Base-by-base conservation (phyloP, 2,797 vertebrate species). In the Philypnodon macrostomus region DNA sequence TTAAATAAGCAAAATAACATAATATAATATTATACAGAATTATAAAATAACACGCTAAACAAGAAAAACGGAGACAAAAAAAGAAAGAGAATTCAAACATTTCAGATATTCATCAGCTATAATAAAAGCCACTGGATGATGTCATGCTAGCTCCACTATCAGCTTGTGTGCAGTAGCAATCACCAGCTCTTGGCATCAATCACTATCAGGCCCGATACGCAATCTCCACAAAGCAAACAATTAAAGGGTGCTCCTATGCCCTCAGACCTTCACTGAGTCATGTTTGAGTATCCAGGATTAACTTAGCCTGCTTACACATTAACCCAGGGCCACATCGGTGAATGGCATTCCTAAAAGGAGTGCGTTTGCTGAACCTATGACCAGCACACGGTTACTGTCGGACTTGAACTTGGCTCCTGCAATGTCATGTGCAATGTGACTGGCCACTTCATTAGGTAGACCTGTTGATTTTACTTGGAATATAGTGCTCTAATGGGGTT, bases 201-300 rank as follows among this genome's bases (percentile, higher is more conserved):
- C 82, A 67, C 53, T 51, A 37, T 57, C 19, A n/a, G 11, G 45
- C 58, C 53, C 67, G 80, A 85, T 81, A 75, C 21, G 56, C 64
- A 86, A 85, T 85, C 86, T 84, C 34, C 50, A n/a, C 73, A 82
- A 47, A 78, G 75, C 84, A 87, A 88, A 89, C 86, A 87, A 80
- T 81, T 80, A 82, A 69, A 66, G 63, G 64, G 64, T 70, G 73
- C 76, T 79, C 81, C 75, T 71, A 70, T 67, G 70, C 74, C 71
- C 73, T 84, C 47, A 31, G 29, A 74, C 38, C 50, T 73, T 7
- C 3, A 67, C 80, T 82, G 67, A 73, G 71, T 73, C 59, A 71
- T 67, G 72, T 63, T 65, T 50, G 60, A 34, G 33, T 4, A 63
- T 74, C 67, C 58, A 57, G 79, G 75, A 81, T 85, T 81, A 87